Base-by-base conservation (phyloP, 2,113 vertebrate genomes). In the Spea bombifrons region DNA sequence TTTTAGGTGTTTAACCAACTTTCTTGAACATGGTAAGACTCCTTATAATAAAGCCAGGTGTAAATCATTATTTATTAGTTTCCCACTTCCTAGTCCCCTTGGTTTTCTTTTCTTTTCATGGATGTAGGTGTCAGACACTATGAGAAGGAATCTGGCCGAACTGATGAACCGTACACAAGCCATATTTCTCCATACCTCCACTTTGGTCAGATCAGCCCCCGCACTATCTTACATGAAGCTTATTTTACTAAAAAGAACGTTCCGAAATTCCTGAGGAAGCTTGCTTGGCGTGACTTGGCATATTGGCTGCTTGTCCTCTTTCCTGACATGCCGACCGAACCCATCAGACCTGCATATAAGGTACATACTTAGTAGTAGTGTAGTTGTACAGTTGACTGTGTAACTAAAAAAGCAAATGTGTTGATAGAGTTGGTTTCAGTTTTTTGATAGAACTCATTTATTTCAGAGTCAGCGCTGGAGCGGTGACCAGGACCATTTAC, bases 91-190 rank as follows among this genome's bases (percentile, higher is more conserved):
- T 3, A 13, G 8, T 48, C 12, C 7, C 13, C 10, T 4, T 12
- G 4, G 5, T 7, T 71, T 44, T 73, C 4, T 80, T 52, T 8
- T n/a, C 71, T 44, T 16, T 66, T 17, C 72, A 50, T 57, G 91
- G 90, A 89, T 78, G 88, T 92, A 91, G 90, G 90, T 78, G 88
- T 92, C 17, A 87, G 90, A 65, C 78, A 84, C 49, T 90, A 92
- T 75, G 88, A 92, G 66, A 89, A 88, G 75, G 89, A 92, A 71
- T 90, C 90, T 4, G 84, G 87, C 44, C 85, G 89, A 44, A 89
- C 89, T 0, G 91, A 90, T 75, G 82, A 80, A 13, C 86, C 89
- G 2, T 90, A 92, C 76, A 91, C 91, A 69, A 92, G 90, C 85
- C 83, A 79, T 44, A 70, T 92, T 81, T 91, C 91, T n/a, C 91